Base-by-base conservation (phyloP, 2,113 vertebrate species). In the Tyto alba region DNA sequence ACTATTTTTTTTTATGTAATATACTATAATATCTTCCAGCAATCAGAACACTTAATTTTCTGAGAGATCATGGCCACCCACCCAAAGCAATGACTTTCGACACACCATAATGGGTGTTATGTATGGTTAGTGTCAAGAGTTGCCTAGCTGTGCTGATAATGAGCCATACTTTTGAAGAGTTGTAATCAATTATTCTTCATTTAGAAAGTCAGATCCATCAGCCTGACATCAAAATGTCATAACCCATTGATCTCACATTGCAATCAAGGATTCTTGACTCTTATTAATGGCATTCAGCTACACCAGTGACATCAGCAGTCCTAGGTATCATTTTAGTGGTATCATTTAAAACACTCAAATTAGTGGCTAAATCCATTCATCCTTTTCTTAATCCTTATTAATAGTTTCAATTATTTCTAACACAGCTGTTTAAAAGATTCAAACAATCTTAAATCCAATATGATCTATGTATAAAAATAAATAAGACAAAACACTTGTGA, bases 221-320 rank as follows among this genome's bases (percentile, higher is more conserved):
- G 59, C 78, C 73, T 75, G 92, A 75, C 95, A 93, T 83, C 64
- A 88, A 96, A 96, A 95, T 96, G 89, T 96, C 95, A 97, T 95
- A 97, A 95, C 73, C 85, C 87, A 96, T 95, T 91, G 96, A 95
- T 95, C 79, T 93, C 71, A 52, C 45, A 34, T 34, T 86, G 71
- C 63, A 75, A 1, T 90, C 85, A 79, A 74, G 47, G 89, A 73
- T 74, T 92, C 87, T 64, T 68, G 88, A 91, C 36, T 84, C 43
- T 92, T 82, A 77, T 66, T 92, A 90, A 93, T 76, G 63, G 23
- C 56, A 36, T 75, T 91, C 71, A 73, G 64, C 92, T 92, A 68
- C 0, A 0, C 79, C n/a, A 34, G 29, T 81, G 92, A 75, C 47
- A 74, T 50, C 53, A 90, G 76, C 36, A 88, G 77, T 78, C 66